Evolutionary conservation across 2,113 vertebrate genomes (phyloP).

Genomic region (Oostethus manadensis): DNA sequence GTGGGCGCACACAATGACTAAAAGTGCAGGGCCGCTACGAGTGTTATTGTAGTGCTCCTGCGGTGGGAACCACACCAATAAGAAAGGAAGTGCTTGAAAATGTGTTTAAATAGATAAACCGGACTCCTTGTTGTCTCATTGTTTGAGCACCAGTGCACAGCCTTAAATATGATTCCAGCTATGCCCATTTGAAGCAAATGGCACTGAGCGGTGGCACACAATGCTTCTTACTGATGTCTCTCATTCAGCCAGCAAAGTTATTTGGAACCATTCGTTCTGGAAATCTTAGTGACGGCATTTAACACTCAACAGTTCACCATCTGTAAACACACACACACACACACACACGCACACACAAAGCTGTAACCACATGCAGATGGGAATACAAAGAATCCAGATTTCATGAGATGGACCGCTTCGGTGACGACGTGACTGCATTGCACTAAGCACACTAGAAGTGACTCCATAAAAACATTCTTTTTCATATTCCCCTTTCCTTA

Average conservation of each 20-base stretch:
- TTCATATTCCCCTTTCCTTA: no score
- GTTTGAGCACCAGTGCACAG: not conserved
- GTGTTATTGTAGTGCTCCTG: constrained; percentile 13
- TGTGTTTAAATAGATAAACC: not conserved
- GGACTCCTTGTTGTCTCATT: not conserved
- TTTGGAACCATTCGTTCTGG: not conserved
- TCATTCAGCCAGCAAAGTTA: not conserved
- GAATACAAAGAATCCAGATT: constrained; percentile 51
- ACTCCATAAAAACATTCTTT: no score
- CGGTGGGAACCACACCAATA: constrained; percentile 7
- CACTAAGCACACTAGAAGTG: no score
- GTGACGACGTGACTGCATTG: not conserved
- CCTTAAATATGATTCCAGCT: not conserved
- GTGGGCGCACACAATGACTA: constrained; percentile 28
- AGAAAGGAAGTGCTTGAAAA: not conserved
- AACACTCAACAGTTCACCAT: not conserved
- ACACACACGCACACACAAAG: constrained; percentile 20
- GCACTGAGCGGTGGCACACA: no score
- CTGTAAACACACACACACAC: constrained; percentile 20
- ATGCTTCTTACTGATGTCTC: no score
- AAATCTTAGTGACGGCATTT: not conserved
- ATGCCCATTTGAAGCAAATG: no score
- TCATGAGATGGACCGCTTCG: constrained; percentile 24
- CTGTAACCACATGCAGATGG: constrained; percentile 49
- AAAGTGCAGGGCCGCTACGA: not conserved